Base-by-base conservation (phyloP, 1,140 invertebrate species). In the Andricus grossulariae region DNA sequence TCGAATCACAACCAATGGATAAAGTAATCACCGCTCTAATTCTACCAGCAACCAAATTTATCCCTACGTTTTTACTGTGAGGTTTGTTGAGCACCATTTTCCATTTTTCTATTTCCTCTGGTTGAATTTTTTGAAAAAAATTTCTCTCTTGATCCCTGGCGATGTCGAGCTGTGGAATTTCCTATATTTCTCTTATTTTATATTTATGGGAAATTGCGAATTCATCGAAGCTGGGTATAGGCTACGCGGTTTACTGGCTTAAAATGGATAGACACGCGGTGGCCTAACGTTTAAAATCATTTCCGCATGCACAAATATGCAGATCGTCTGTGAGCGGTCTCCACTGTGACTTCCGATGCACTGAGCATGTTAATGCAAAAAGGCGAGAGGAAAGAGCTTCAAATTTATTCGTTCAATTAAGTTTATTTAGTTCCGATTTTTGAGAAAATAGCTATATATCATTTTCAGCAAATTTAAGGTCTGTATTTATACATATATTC, bases 241-340 rank as follows among this genome's bases (percentile, higher is more conserved):
- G 21, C 5, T 18, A 19, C 7, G 21, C 54, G n/a, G 18, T 16
- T 21, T 19, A 15, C 8, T 0, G 7, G 25, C 15, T 45, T 66
- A 45, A 66, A 66, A 39, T 3, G 4, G 12, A 39, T 66, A 7
- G 21, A n/a, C 21, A 25, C 16, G 15, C 32, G 60, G 16, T 66
- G n/a, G 25, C 13, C 60, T 66, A 39, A 66, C 60, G 25, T n/a
- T 66, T 66, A 66, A n/a, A n/a, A 32, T 66, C 25, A 66, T 66
- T 66, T 66, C 32, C 60, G 21, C 60, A 66, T 66, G 60, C 60
- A 66, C 32, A 66, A 66, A 66, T 66, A 66, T 66, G 60, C 60
- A 66, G 8, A 55, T 18, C 15, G 60, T 66, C 60, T 45, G 21
- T 66, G 25, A 7, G 60, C 32, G 15, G 57, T 15, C 13, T 1